Evolutionary conservation across 1,140 invertebrate species (phyloP), one percentile per base, ranked within the genome.

Genomic region (Archivesica marissinica): DNA sequence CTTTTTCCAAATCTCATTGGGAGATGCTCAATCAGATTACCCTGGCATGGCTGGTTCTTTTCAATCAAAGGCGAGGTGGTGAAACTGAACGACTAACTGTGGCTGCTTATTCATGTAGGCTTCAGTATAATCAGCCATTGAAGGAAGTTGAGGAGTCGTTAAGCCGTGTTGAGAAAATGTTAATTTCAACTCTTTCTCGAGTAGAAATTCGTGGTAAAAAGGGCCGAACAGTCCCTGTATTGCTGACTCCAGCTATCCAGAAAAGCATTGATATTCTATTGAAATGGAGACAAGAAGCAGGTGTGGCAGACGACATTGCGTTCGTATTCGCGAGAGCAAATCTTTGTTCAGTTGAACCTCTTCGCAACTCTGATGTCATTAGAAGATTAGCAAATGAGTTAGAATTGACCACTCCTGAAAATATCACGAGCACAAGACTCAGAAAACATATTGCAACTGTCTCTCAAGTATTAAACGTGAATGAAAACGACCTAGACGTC

Each of bases 401-500:
- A n/a, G n/a, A n/a, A n/a, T n/a, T n/a, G n/a, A n/a, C n/a, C n/a
- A n/a, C n/a, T n/a, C n/a, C n/a, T n/a, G n/a, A n/a, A n/a, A n/a
- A n/a, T n/a, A n/a, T n/a, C n/a, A n/a, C n/a, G n/a, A n/a, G n/a
- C n/a, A n/a, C n/a, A n/a, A n/a, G n/a, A n/a, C n/a, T n/a, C n/a
- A n/a, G n/a, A n/a, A n/a, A n/a, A n/a, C n/a, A n/a, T n/a, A n/a
- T n/a, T n/a, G n/a, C n/a, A n/a, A n/a, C n/a, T n/a, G n/a, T n/a
- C n/a, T n/a, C n/a, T n/a, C n/a, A n/a, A n/a, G n/a, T n/a, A n/a
- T n/a, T 87, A 11, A 85, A 64, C 20, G 38, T 90, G 15, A 88
- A 72, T 59, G 85, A 89, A 44, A 83, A 86, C 68, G 72, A 81
- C 23, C 85, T 87, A 41, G 88, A 90, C 66, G 54, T 85, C 1